A percentile compares a stretch with the other conserved stretches of the same genome.
Evolutionary conservation across 2,113 vertebrate species (phyloP).

Genomic region (Tetraodon nigroviridis): DNA sequence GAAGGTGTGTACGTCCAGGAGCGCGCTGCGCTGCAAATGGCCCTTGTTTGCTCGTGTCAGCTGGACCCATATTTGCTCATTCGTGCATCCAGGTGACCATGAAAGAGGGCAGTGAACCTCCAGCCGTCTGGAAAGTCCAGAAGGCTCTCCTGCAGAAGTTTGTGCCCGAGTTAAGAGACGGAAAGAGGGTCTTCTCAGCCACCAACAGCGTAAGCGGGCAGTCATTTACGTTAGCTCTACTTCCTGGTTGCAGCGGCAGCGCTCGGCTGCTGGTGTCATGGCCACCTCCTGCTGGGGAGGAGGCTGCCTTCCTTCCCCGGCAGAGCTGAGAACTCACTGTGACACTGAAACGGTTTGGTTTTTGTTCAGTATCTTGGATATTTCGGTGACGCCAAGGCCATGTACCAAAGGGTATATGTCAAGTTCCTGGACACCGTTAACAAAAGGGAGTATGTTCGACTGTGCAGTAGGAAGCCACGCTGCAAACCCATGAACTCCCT

Average conservation of each 20-base stretch:
- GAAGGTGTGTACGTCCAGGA: constrained; percentile 74
- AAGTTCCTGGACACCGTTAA: constrained; percentile 97
- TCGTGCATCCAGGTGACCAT: constrained; percentile 78
- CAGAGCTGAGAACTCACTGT: background rate
- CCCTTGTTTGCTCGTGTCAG: background rate
- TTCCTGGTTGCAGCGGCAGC: background rate
- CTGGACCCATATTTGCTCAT: background rate
- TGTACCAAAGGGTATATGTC: constrained; percentile 95
- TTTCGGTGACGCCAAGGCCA: constrained; percentile 93
- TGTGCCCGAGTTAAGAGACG: constrained; percentile 93
- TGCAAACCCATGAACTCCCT: constrained; percentile 86
- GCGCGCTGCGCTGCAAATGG: background rate
- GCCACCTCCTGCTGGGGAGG: too few species aligned
- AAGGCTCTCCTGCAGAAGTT: constrained; percentile 98
- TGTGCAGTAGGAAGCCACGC: constrained; percentile 91
- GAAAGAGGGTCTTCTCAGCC: constrained; percentile 92
- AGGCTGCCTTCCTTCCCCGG: too few species aligned
- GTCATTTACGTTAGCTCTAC: too few species aligned
- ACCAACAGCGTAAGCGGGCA: constrained; percentile 90
- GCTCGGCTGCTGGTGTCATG: too few species aligned
- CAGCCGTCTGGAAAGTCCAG: constrained; percentile 99
- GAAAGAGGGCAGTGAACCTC: constrained; percentile 87
- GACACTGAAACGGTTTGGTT: background rate
- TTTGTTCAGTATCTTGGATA: constrained; percentile 91
- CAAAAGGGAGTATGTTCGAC: constrained; percentile 95